A percentile compares a stretch with the other conserved stretches of the same genome.
phyloP scores from a whole-genome alignment of 2,113 vertebrate species.

The Marmota flaviventris region DNA sequence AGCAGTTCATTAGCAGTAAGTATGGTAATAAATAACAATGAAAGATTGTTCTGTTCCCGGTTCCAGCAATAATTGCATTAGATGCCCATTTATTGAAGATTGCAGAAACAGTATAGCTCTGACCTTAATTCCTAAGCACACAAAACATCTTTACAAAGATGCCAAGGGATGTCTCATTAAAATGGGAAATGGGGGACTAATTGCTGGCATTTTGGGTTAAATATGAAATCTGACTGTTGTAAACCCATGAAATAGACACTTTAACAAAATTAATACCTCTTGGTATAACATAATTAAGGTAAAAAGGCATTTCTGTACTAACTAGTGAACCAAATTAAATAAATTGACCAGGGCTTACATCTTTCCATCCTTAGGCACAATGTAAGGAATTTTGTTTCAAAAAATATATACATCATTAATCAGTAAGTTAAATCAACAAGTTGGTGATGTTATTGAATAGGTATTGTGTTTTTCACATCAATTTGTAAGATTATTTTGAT shows the following conservation, averaged over 20 bases:
- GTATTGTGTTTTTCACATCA: constrained; percentile 29
- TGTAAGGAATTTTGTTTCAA: constrained; percentile 30
- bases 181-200: constrained; percentile 30
- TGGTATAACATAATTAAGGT: background rate
- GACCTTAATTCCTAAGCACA: constrained; percentile 71
- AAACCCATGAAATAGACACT: constrained; percentile 14
- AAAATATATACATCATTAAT: background rate
- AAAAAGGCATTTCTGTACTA: background rate
- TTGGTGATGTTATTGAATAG: background rate
- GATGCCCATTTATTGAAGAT: constrained; percentile 66
- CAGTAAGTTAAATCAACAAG: background rate
- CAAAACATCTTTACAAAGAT: constrained; percentile 67
- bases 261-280: background rate
- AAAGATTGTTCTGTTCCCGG: constrained; percentile 68
- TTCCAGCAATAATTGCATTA: constrained; percentile 73
- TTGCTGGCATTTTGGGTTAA: constrained; percentile 34
- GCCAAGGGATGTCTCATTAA: constrained; percentile 67
- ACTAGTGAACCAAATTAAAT: background rate
- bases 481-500: constrained; percentile 20
- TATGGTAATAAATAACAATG: constrained; percentile 75
- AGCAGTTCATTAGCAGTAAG: constrained; percentile 71
- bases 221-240: constrained; percentile 17
- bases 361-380: constrained; percentile 17
- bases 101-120: constrained; percentile 55
- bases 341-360: background rate